Evolutionary conservation across 1,140 invertebrate species (phyloP).

Genomic region (Centruroides sculpturatus): DNA sequence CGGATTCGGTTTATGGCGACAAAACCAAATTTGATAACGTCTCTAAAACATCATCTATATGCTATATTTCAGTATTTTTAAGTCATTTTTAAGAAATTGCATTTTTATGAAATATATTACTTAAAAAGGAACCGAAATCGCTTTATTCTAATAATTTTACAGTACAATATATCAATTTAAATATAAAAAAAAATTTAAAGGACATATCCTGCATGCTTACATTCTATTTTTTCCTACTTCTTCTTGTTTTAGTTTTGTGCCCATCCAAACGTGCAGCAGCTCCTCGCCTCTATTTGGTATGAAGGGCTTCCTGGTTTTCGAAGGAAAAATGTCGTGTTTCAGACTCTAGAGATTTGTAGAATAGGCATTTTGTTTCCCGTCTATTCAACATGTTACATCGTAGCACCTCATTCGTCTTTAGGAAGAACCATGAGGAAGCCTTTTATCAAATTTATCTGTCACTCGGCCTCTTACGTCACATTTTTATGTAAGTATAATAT

Average conservation of each 20-base stretch:
- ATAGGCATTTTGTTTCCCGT: slow-evolving; percentile 91
- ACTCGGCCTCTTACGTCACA: slow-evolving; percentile 93
- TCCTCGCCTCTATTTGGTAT: slow-evolving; percentile 96
- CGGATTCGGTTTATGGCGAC: no score
- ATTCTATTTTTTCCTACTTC: no score
- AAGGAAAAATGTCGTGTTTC: slow-evolving; percentile 86
- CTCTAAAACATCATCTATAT: no score
- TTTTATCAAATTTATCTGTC: slow-evolving; percentile 98
- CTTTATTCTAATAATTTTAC: no score
- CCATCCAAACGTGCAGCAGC: slow-evolving; percentile 94
- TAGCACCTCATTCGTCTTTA: slow-evolving; percentile 74
- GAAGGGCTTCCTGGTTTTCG: slow-evolving; percentile 92
- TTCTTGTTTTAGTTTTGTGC: slow-evolving; percentile 69
- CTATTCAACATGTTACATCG: slow-evolving; percentile 80
- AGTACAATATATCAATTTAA: no score
- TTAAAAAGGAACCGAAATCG: no score
- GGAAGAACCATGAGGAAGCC: slow-evolving; percentile 89
- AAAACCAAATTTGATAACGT: no score
- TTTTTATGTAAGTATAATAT: slow-evolving; percentile 58
- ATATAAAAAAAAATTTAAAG: no score
- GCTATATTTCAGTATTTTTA: no score
- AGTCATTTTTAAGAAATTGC: no score
- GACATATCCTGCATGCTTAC: no score
- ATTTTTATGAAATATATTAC: no score
- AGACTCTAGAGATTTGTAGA: slow-evolving; percentile 79